A percentile compares a stretch with the other conserved stretches of the same genome.
These are phyloP conservation scores for Merluccius polli DNA, from an alignment of 2,797 vertebrate species.

Conservation along the genomic window DNA sequence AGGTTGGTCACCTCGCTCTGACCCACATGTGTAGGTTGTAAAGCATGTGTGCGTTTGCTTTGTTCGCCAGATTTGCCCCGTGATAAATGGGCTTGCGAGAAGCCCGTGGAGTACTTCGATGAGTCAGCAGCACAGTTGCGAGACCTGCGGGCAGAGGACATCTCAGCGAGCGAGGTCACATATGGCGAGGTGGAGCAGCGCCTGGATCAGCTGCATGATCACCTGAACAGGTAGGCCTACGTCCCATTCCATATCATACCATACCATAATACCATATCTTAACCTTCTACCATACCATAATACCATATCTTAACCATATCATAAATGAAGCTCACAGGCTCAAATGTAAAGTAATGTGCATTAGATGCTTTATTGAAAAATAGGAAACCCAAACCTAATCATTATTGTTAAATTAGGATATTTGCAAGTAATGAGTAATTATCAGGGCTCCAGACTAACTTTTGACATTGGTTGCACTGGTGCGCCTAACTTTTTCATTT, in stretches of 20 bases:
- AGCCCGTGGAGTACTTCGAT: conserved; percentile 70
- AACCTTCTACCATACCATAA: too few relatives aligned
- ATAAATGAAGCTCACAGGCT: too few relatives aligned
- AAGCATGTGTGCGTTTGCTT: conserved; percentile 45
- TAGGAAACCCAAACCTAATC: neutral
- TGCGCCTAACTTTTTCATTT: too few relatives aligned
- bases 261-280: too few relatives aligned
- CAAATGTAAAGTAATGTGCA: too few relatives aligned
- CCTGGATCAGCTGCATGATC: conserved; percentile 92
- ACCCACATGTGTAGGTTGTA: conserved; percentile 62
- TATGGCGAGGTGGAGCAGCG: conserved; percentile 96
- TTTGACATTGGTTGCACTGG: too few relatives aligned
- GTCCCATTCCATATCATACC: too few relatives aligned
- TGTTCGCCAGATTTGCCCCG: conserved; percentile 74
- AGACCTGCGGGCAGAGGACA: conserved; percentile 80
- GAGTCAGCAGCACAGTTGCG: conserved; percentile 72
- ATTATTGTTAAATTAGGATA: neutral
- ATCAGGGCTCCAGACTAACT: too few relatives aligned
- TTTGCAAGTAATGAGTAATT: neutral
- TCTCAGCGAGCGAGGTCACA: conserved; percentile 88
- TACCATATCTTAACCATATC: too few relatives aligned
- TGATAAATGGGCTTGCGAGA: conserved; percentile 80
- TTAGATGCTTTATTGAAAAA: too few relatives aligned
- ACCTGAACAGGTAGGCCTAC: conserved; percentile 88
- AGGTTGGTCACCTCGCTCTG: conserved; percentile 58